Conservation (phyloP, 1,140 invertebrate genomes). For the Zaprionus kolodkinae region DNA sequence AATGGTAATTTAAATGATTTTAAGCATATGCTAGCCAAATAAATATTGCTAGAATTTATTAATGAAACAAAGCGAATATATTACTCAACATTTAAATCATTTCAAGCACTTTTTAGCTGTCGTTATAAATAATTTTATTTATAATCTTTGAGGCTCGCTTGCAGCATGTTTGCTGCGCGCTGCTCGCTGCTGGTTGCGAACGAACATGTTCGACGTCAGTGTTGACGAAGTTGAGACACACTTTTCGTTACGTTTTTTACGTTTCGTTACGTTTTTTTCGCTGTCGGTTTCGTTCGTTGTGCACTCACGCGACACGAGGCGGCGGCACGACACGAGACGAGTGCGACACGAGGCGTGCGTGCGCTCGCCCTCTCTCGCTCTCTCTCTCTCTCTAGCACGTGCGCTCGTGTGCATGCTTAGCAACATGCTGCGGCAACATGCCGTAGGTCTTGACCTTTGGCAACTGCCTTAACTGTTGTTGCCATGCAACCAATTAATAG, state of each 20-base stretch:
- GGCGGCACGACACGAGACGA: conserved; percentile 7
- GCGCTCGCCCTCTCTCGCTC: not conserved
- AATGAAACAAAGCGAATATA: no score
- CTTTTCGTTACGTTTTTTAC: conserved; percentile 7
- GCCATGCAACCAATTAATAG: conserved; percentile 73
- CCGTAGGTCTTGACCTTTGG: conserved; percentile 67
- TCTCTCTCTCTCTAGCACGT: not conserved
- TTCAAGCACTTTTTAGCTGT: not conserved
- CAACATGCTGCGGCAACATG: conserved; percentile 45
- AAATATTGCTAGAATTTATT: no score
- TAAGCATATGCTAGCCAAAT: no score
- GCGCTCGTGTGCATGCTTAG: conserved; percentile 6
- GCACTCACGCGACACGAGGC: conserved; percentile 9
- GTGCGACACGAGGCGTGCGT: not conserved
- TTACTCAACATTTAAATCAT: not conserved
- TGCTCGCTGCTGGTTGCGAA: no score
- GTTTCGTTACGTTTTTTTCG: not conserved
- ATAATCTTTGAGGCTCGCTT: not conserved
- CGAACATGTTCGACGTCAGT: not conserved
- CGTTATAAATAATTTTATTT: conserved; percentile 7
- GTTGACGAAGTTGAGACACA: conserved; percentile 35
- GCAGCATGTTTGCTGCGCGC: not conserved
- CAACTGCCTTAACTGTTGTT: conserved; percentile 65
- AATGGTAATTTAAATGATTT: no score
- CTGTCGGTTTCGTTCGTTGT: conserved; percentile 27